Evolutionary conservation across 2,113 vertebrate genomes (phyloP), one percentile per base, ranked within the genome.

Genomic region (Eidolon helvum): DNA sequence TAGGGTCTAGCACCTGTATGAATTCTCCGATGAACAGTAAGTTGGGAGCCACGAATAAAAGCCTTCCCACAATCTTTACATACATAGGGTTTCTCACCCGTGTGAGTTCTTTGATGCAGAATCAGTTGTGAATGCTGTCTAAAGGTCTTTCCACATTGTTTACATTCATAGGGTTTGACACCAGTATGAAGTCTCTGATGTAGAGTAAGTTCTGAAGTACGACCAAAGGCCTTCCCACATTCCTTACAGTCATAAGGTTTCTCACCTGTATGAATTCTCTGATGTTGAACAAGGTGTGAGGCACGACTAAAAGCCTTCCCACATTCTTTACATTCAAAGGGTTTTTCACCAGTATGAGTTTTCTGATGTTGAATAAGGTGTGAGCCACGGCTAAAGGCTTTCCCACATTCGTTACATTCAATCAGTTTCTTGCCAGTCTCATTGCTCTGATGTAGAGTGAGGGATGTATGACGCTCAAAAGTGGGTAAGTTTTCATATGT

Each of bases 41-140:
- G 97, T 48, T 98, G 97, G 16, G 97, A 97, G 96, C 99, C 98
- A 35, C 98, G 98, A 19, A 98, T 97, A 68, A 99, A 99, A 66
- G 98, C 97, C 91, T 98, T 98, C 28, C 98, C 99, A 30, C 99
- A 99, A 95, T 98, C 98, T 91, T 98, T 97, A 96, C 99, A 99
- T 77, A 98, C 98, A 1, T 98, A 98, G 1, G 99, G 97, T 68
- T 98, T 98, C 69, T 98, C 96, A 9, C 97, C 98, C 0, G 97
- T 97, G 10, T 98, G 98, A 43, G 92, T 97, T 80, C 96, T 94
- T 28, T 96, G 95, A 63, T 98, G 98, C 98, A 94, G 98, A 87
- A 99, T 98, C 91, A 99, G 99, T 40, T 97, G 96, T 22, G 97
- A 98, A 35, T 97, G 96, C 59, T 98, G 98, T 66, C 96, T 72